Base-by-base conservation (phyloP, 2,888 invertebrate genomes). In the Thalpophila matura region DNA sequence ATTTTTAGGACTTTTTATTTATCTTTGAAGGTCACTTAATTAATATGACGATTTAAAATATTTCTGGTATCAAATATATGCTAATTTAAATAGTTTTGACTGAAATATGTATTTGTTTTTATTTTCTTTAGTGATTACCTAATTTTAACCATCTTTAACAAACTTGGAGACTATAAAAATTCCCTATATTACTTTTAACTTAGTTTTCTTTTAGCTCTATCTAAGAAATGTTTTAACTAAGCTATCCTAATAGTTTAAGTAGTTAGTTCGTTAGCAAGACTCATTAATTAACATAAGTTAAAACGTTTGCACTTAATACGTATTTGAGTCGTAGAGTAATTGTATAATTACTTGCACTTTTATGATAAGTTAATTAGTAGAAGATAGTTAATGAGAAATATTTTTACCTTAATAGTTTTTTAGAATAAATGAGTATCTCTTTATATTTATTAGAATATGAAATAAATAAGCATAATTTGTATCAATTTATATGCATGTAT, bases 211-310 rank as follows among this genome's bases (percentile, higher is more conserved):
- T 20, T 4, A 9, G 20, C 3, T 68, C 9, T 16, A 18, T 16
- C 7, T 4, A 6, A n/a, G 7, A 20, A 20, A 7, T 6, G 1
- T 61, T 27, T 40, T 0, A 46, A 40, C 12, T 18, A 38, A 37
- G 37, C 14, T 1, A 10, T 7, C 4, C n/a, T 53, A 50, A 64
- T 64, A 20, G 42, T 18, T 35, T 4, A 9, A 14, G 33, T 31
- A 20, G n/a, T 54, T 43, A 66, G 29, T 14, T 31, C 16, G n/a
- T 54, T 43, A 66, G 29, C 18, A 6, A 18, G 18, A 20, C 14
- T 55, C 40, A 31, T 55, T 74, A 14, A 74, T 66, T 56, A 46
- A 18, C 5, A 64, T 71, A 24, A 46, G 33, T 66, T 55, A 35
- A 62, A 43, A 20, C 46, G 35, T 24, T 33, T 43, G 38, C 45